Evolutionary conservation across 2,113 vertebrate species (phyloP).

Genomic region (Hemiscyllium ocellatum): DNA sequence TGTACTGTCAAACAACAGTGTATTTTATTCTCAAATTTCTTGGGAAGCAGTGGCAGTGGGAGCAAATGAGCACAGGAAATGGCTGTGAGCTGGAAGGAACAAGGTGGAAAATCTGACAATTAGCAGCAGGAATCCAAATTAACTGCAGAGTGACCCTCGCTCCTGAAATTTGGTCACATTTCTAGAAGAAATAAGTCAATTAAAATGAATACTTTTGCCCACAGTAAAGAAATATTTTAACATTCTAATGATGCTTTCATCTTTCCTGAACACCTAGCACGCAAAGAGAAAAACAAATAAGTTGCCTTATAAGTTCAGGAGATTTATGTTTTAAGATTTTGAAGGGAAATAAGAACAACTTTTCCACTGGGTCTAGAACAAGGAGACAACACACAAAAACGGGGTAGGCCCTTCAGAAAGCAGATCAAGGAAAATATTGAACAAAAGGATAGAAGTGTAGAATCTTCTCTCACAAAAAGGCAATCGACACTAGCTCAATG

Average conservation of each 20-base stretch:
- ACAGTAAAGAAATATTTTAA: not conserved
- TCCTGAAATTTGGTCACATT: not conserved
- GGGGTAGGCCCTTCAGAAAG: not conserved
- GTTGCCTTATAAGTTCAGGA: not conserved
- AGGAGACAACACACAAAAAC: not conserved
- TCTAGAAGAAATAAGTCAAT: not conserved
- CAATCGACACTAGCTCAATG: not conserved
- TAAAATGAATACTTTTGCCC: not conserved
- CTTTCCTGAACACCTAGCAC: not conserved
- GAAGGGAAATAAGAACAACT: not conserved
- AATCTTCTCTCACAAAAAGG: not conserved
- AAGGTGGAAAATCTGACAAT: not conserved
- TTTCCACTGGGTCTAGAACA: not conserved
- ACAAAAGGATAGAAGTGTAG: not conserved
- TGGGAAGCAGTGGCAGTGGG: not conserved
- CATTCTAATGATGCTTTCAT: not conserved
- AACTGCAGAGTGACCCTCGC: not conserved
- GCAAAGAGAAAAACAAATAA: not conserved
- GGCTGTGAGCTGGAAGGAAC: not conserved
- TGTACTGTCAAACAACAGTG: too few species aligned
- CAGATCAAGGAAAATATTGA: too few species aligned
- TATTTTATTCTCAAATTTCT: not conserved
- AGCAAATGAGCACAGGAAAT: not conserved
- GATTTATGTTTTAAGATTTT: not conserved
- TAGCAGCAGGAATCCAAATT: not conserved